Evolutionary conservation across 2,113 vertebrate species (phyloP).

Genomic region (Monopterus albus): DNA sequence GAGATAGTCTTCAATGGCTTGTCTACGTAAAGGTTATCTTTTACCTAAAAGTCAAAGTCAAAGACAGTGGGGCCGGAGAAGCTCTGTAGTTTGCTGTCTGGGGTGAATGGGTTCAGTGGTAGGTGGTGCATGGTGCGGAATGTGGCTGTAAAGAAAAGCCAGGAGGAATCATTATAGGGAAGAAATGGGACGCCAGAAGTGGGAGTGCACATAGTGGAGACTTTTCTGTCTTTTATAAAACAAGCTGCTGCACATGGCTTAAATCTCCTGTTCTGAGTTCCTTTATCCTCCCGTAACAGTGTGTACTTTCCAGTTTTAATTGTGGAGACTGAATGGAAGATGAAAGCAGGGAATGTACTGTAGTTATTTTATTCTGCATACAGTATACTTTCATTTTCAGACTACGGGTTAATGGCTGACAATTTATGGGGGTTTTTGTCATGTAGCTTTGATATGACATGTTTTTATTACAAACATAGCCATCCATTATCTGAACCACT

Average conservation of each 20-base stretch:
- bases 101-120: slow-evolving; percentile 76
- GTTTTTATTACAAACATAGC: not conserved
- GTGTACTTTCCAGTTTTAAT: slow-evolving; percentile 5
- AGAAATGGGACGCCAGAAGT: slow-evolving; percentile 64
- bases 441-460: not conserved
- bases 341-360: not conserved
- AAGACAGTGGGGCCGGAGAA: slow-evolving; percentile 56
- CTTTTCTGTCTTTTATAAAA: slow-evolving; percentile 41
- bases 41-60: slow-evolving; percentile 65
- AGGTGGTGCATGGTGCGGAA: slow-evolving; percentile 69
- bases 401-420: not conserved
- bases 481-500: no score
- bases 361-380: not conserved
- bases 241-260: slow-evolving; percentile 42
- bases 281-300: slow-evolving; percentile 30
- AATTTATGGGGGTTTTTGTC: not conserved
- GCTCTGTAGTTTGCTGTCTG: slow-evolving; percentile 63
- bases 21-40: slow-evolving; percentile 59
- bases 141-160: slow-evolving; percentile 74
- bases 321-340: not conserved
- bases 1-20: slow-evolving; percentile 30
- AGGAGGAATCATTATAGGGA: slow-evolving; percentile 71
- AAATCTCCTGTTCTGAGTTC: slow-evolving; percentile 33
- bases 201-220: slow-evolving; percentile 39
- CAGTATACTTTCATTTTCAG: not conserved